Base-by-base conservation (phyloP, 1,140 invertebrate genomes). In the Caenorhabditis briggsae region DNA sequence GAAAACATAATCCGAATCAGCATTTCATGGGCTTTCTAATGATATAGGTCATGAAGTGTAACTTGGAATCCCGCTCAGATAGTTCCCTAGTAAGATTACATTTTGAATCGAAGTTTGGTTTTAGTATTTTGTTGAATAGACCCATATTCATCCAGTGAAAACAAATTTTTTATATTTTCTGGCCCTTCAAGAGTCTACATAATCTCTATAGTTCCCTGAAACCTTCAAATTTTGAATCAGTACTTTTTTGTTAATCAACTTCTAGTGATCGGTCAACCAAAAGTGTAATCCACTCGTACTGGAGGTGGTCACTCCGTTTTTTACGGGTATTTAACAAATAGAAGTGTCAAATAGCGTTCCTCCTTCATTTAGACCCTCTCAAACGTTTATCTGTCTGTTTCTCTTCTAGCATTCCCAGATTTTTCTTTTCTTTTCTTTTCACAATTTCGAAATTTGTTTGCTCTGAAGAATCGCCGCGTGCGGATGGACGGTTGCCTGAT, bases 291-390 rank as follows among this genome's bases (percentile, higher is more conserved):
- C 56, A 58, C 82, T 83, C 46, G 53, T 46, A 58, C 53, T 83
- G 43, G 33, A 58, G 58, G 41, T 83, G 82, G 55, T 48, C 58
- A 83, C 65, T 74, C 65, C 43, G 46, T 78, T 20, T 78, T 78
- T 78, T 78, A 18, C 12, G 11, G 46, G 70, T 78, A 8, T 12
- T 50, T 48, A 50, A 14, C 70, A 78, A 50, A 78, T 41, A 50
- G 50, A 78, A 78, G 70, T 78, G 70, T 78, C 70, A 78, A 78
- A 78, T 78, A 78, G 70, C 41, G 11, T 8, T 25, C 33, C 16
- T 18, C 9, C 61, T 70, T 18, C 41, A 70, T 18, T 25, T 70
- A 7, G 16, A 7, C 33, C 18, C 41, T 70, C 55, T 48, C 9
- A n/a, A 8, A 18, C 50, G 48, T 82, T 55, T 33, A 9, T 82